Conservation (phyloP, 2,797 vertebrate species). For the Enoplosus armatus region DNA sequence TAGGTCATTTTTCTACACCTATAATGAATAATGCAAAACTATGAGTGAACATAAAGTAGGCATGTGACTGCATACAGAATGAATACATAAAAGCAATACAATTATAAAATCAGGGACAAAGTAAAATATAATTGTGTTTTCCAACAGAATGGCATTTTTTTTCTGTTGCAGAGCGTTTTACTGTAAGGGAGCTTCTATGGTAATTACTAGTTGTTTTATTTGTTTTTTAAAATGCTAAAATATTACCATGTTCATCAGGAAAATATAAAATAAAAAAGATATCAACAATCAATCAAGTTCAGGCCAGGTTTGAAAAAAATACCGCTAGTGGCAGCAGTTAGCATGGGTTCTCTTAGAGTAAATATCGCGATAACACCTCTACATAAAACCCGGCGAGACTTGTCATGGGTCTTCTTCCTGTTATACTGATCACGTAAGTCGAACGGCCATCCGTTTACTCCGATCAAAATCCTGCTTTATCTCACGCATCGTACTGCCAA, state of each 20-base stretch:
- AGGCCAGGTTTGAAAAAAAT: not conserved
- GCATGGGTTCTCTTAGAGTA: rapidly evolving
- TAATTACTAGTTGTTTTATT: not conserved
- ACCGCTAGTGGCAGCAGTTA: constrained; percentile 34
- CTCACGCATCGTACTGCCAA: constrained; percentile 43
- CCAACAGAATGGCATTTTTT: not conserved
- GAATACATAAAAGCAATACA: not conserved
- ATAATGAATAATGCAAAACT: not conserved
- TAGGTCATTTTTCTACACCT: not conserved
- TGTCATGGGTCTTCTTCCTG: constrained; percentile 83
- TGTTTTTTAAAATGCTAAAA: not conserved
- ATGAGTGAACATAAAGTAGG: not conserved
- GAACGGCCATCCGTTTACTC: rapidly evolving
- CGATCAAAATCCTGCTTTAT: constrained; percentile 55
- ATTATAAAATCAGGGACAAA: not conserved
- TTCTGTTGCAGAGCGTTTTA: not conserved
- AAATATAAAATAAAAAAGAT: not conserved
- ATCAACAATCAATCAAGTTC: not conserved
- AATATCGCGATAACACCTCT: constrained; percentile 78
- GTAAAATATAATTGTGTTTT: not conserved
- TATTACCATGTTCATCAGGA: not conserved
- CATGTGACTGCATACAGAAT: not conserved
- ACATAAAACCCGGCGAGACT: constrained; percentile 63
- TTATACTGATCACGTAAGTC: constrained; percentile 87
- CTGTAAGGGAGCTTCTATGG: not conserved